Evolutionary conservation across 1,140 invertebrate genomes (phyloP), one percentile per base, ranked within the genome.

Genomic region (Drosophila pruinosa): DNA sequence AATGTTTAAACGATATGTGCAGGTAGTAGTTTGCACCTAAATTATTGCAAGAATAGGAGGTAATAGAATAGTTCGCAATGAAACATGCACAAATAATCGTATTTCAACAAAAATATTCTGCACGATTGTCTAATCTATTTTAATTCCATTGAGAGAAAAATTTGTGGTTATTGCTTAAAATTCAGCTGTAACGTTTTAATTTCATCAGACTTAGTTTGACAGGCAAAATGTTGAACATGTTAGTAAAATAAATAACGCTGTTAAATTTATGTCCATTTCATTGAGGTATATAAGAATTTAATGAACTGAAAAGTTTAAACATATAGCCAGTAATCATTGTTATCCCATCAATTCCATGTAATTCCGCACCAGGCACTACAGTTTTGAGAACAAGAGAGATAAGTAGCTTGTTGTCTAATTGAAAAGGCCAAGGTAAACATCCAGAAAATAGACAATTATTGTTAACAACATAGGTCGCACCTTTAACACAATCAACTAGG

Each of bases 401-500:
- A 77, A 76, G 52, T 48, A 6, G 34, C 52, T 24, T 53, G 10
- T 53, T 57, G 62, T 52, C 80, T 79, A 79, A 75, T 75, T 72
- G 68, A 73, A 62, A 65, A 57, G 56, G 31, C 54, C 28, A 39
- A 47, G 43, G 64, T 67, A 74, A 81, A 86, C 73, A 74, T 15
- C 39, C 39, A 54, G 39, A 59, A 74, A 71, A 75, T 72, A 75
- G 70, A 77, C 64, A 86, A 85, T 86, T 81, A 75, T 85, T 85
- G 69, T 71, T 75, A 62, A 50, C 70, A 65, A 67, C 43, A 62
- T 67, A 64, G 58, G 70, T 65, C 57, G 62, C 72, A 52, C 65
- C 69, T 67, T 85, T 69, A 81, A 86, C 73, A 81, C 81, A 85
- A 85, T 85, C 81, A 85, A 86, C 77, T 67, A 74, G 72, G 71